Percentiles rank a stretch among this genome's conserved stretches.
Evolutionary conservation across 1,140 invertebrate genomes (phyloP).

Genomic region (Lasioglossum albipes): DNA sequence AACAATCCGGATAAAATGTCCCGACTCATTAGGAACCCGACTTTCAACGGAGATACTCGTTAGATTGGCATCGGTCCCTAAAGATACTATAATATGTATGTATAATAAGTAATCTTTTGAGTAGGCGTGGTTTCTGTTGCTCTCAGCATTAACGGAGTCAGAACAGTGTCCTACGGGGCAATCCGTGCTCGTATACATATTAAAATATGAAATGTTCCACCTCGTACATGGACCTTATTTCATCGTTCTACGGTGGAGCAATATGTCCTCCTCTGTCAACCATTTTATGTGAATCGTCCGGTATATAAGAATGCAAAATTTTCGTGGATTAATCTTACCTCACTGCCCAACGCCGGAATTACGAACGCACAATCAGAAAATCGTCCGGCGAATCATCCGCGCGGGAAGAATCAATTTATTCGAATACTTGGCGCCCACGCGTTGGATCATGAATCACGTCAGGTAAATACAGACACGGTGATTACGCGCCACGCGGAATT

Average conservation of each 20-base stretch:
- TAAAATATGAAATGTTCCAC: not conserved
- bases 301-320: not conserved
- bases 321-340: not conserved
- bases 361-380: not conserved
- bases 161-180: no score
- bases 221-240: not conserved
- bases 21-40: no score
- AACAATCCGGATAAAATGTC: no score
- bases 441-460: not conserved
- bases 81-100: no score
- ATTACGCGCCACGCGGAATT: not conserved
- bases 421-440: constrained; percentile 8
- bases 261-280: no score
- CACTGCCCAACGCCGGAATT: not conserved
- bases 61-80: no score
- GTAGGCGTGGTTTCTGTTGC: no score
- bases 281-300: no score
- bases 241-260: not conserved
- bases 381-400: not conserved
- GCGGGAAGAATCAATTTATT: constrained; percentile 3
- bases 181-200: no score
- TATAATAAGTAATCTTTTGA: no score
- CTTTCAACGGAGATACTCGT: no score
- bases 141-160: no score
- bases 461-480: not conserved